A percentile compares a stretch with the other conserved stretches of the same genome.
These are phyloP conservation scores for Meloidogyne chitwoodi DNA, from an alignment of 1,140 invertebrate species.

Conservation along the genomic window DNA sequence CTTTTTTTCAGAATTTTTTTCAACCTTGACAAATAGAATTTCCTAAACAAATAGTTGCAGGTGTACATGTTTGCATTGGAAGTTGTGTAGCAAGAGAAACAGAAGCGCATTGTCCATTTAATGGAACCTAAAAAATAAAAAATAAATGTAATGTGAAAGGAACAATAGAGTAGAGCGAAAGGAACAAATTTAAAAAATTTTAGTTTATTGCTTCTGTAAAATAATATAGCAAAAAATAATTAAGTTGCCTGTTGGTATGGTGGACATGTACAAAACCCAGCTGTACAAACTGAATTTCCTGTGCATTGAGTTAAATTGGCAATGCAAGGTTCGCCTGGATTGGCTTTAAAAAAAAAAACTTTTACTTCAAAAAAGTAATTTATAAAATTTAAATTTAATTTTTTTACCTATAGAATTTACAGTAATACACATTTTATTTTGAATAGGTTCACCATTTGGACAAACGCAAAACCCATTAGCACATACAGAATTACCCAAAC, in stretches of 20 bases:
- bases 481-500: slow-evolving; percentile 43
- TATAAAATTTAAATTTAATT: background rate
- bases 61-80: slow-evolving; percentile 35
- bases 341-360: slow-evolving; percentile 24
- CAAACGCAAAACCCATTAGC: slow-evolving; percentile 46
- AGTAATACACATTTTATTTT: slow-evolving; percentile 47
- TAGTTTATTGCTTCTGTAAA: too few species aligned
- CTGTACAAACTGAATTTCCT: slow-evolving; percentile 28
- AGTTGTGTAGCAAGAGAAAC: slow-evolving; percentile 42
- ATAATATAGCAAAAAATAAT: too few species aligned
- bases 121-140: background rate
- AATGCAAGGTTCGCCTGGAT: slow-evolving; percentile 40
- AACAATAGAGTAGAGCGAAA: background rate
- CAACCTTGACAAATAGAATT: slow-evolving; percentile 27
- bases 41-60: slow-evolving; percentile 35
- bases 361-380: background rate
- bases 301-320: slow-evolving; percentile 37
- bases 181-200: too few species aligned
- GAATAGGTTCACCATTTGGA: slow-evolving; percentile 44
- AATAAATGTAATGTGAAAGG: background rate
- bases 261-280: slow-evolving; percentile 37
- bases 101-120: slow-evolving; percentile 46
- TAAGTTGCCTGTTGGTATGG: slow-evolving; percentile 24
- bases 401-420: slow-evolving; percentile 40
- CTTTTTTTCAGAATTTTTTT: background rate